These are phyloP conservation scores for Dorcus parallelipipedus DNA, from an alignment of 2,888 invertebrate species.

Conservation along the genomic window DNA sequence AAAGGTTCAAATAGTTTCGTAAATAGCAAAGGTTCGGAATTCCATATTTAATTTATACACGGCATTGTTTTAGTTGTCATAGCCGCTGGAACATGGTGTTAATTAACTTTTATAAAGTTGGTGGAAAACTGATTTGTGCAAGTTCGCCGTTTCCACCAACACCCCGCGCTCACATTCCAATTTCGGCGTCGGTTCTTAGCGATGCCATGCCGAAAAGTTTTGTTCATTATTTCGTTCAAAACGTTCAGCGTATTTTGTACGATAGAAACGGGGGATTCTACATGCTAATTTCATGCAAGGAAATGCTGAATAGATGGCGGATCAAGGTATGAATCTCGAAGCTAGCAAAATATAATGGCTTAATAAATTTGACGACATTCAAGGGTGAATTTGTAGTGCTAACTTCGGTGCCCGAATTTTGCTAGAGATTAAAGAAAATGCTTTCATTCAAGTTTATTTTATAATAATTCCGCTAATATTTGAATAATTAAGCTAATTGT, in stretches of 20 bases:
- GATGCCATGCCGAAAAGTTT: neutral
- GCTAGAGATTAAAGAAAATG: no score
- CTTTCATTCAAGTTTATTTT: no score
- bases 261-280: neutral
- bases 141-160: neutral
- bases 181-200: neutral
- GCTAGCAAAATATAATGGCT: no score
- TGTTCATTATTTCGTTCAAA: neutral
- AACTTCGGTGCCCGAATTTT: no score
- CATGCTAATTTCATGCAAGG: neutral
- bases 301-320: no score
- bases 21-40: neutral
- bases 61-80: slow-evolving; percentile 1
- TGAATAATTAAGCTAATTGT: no score
- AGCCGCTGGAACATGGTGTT: slow-evolving; percentile 2
- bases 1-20: neutral
- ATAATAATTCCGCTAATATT: no score
- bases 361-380: no score
- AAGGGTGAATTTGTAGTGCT: no score
- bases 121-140: slow-evolving; percentile 6
- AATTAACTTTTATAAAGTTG: slow-evolving; percentile 14
- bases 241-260: neutral
- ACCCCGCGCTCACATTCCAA: neutral
- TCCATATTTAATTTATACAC: slow-evolving; percentile 1
- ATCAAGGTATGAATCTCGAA: no score